Base-by-base conservation (phyloP, 2,888 invertebrate genomes). In the Ichneumoninae sp. region DNA sequence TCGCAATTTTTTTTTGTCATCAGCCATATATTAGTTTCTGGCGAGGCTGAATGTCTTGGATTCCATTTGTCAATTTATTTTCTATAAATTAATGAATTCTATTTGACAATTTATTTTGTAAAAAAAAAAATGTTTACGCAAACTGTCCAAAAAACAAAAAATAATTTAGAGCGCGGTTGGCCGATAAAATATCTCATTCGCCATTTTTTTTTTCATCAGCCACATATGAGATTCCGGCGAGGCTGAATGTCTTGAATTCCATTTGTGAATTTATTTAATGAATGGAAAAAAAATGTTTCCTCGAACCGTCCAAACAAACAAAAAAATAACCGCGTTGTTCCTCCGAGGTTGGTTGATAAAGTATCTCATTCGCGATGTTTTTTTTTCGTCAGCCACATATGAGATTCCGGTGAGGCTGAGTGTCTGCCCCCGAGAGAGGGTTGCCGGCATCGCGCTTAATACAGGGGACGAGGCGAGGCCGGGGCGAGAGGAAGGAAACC, bases 381-480 rank as follows among this genome's bases (percentile, higher is more conserved):
- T 4, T 54, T 57, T 54, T 57, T 16, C 44, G 3, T 13, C 44
- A 22, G 22, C 22, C 13, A 26, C 26, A 22, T 8, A 26, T 6
- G 63, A 63, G 19, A 63, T 33, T 33, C 7, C 33, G 33, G 33
- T 5, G 44, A 47, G 6, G 19, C 19, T 40, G 52, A 73, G n/a
- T 57, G 36, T 40, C 10, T 40, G 40, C 13, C 22, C 40, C 19
- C 10, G 60, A 57, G 57, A 73, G 57, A 73, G 71, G 40, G 71
- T 40, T 54, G 44, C 36, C 22, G 36, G 63, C 63, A 70, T 33
- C 30, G 69, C 22, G 36, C 71, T 73, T 57, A 57, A 73, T 22
- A 26, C 68, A 22, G n/a, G 54, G 1, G 22, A 16, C 19, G 57
- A 40, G 19, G 22, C 33, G 36, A 73, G 30, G 36, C 57, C 36